A percentile compares a stretch with the other conserved stretches of the same genome.
Evolutionary conservation across 2,888 invertebrate genomes (phyloP).

Genomic region (Romanomermis culicivorax): DNA sequence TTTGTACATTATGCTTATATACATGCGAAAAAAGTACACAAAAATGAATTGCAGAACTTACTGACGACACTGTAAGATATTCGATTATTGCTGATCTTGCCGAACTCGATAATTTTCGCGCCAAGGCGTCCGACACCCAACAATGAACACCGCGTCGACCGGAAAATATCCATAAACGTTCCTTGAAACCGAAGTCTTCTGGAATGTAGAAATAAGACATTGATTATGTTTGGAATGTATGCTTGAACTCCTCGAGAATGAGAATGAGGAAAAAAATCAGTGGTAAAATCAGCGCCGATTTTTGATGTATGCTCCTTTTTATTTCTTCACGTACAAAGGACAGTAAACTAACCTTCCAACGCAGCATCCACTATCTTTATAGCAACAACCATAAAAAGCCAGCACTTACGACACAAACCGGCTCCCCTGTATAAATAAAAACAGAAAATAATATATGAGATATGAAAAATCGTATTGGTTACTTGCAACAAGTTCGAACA

Average conservation of each 20-base stretch:
- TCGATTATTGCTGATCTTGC: constrained; percentile 64
- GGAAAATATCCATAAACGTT: constrained; percentile 89
- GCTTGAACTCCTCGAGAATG: too few species aligned
- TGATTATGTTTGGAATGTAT: too few species aligned
- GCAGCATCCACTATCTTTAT: constrained; percentile 65
- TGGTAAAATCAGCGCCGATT: too few species aligned
- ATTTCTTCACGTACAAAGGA: too few species aligned
- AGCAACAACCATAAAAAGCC: constrained; percentile 86
- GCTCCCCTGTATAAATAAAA: constrained; percentile 40
- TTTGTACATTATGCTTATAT: too few species aligned
- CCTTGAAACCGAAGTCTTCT: constrained; percentile 87
- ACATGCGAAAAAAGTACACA: too few species aligned
- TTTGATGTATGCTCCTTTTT: too few species aligned
- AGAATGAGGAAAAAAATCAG: too few species aligned
- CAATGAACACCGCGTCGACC: constrained; percentile 95
- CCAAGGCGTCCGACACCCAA: constrained; percentile 80
- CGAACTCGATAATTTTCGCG: constrained; percentile 49
- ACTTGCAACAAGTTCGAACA: constrained; percentile 56
- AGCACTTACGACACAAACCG: constrained; percentile 75
- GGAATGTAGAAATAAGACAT: too few species aligned
- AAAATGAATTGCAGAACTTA: constrained; percentile 13
- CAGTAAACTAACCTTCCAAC: constrained; percentile 48
- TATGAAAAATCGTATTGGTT: neutral
- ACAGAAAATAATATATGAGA: neutral
- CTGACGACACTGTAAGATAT: constrained; percentile 47